Percentiles rank a stretch among this genome's conserved stretches.
phyloP scores from a whole-genome alignment of 1,140 invertebrate genomes.

The Sinella curviseta region DNA sequence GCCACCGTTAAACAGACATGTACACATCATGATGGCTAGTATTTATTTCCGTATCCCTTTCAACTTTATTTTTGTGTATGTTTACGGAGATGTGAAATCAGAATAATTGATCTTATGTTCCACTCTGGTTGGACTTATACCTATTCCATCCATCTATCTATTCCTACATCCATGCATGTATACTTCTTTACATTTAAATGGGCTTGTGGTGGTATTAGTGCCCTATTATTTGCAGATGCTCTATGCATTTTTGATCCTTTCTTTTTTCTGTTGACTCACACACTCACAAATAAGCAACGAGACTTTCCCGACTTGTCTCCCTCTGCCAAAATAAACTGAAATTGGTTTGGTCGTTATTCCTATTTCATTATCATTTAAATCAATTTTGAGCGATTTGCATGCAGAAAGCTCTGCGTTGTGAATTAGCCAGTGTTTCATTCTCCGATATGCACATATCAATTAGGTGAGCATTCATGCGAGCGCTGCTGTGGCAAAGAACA shows the following conservation, averaged over 20 bases:
- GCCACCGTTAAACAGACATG: background rate
- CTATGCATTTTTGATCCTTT: slow-evolving; percentile 23
- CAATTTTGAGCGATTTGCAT: slow-evolving; percentile 3
- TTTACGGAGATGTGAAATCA: slow-evolving; percentile 11
- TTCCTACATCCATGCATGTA: too few relatives aligned
- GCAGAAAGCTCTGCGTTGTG: background rate
- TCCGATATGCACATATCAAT: background rate
- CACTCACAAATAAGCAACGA: background rate
- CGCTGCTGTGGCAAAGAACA: too few relatives aligned
- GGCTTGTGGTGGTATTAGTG: slow-evolving; percentile 1
- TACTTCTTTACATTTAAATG: background rate
- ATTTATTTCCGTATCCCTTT: background rate
- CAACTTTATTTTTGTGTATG: background rate
- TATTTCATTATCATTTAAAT: background rate
- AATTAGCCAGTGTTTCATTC: background rate
- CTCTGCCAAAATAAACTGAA: background rate
- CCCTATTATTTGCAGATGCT: slow-evolving; percentile 23
- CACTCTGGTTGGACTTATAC: background rate
- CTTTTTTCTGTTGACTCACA: slow-evolving; percentile 8
- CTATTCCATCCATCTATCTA: background rate
- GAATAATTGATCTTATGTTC: slow-evolving; percentile 18
- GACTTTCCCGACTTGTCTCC: background rate
- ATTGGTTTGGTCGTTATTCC: background rate
- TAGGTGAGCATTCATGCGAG: background rate
- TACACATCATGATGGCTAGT: background rate